phyloP scores from a whole-genome alignment of 2,113 vertebrate species.

The Macquaria ambigua region DNA sequence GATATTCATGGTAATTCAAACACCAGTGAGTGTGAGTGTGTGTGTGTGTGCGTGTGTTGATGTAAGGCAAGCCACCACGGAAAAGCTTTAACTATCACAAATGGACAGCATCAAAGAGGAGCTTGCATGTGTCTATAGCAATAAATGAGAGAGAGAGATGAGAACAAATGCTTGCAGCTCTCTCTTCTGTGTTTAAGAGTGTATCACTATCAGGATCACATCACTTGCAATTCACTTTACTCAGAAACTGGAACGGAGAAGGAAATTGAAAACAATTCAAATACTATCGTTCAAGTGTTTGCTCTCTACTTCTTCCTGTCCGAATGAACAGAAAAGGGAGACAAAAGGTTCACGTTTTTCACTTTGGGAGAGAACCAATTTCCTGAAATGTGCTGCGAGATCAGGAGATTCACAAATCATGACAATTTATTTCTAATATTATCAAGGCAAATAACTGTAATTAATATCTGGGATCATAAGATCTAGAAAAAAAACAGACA shows the following conservation, averaged over 20 bases:
- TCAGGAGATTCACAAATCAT: neutral
- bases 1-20: conserved; percentile 69
- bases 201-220: conserved; percentile 16
- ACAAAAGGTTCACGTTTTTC: neutral
- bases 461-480: neutral
- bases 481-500: neutral
- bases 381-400: neutral
- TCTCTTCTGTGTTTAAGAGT: neutral
- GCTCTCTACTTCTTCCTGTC: neutral
- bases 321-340: neutral
- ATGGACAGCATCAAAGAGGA: conserved; percentile 36
- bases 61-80: conserved; percentile 24
- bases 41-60: conserved; percentile 17
- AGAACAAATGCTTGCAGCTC: neutral
- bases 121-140: conserved; percentile 11
- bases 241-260: neutral
- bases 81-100: conserved; percentile 51
- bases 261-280: conserved; percentile 23
- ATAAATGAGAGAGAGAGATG: conserved; percentile 30
- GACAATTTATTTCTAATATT: neutral
- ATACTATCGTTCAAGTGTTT: neutral
- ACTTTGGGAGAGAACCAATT: neutral
- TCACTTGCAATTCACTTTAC: conserved; percentile 21
- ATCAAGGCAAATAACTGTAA: neutral
- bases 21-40: conserved; percentile 12